phyloP scores from a whole-genome alignment of 1,140 invertebrate genomes.

The Telenomus remus region DNA sequence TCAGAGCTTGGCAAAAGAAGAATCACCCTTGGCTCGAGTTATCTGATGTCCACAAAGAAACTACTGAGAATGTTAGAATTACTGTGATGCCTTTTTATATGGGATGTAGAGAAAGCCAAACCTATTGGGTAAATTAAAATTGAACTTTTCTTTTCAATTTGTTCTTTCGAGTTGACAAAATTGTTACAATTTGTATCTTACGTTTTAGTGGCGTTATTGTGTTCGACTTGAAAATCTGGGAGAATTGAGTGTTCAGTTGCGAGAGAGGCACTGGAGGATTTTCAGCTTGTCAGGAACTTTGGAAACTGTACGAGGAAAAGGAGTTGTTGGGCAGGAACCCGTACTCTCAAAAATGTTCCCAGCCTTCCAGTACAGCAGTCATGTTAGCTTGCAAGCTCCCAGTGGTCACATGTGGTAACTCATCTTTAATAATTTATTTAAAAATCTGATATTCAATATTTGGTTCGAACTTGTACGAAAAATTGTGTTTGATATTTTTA shows the following conservation, averaged over 20 bases:
- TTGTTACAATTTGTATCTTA: too few relatives aligned
- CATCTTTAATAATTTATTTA: constrained; percentile 9
- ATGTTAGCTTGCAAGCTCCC: constrained; percentile 97
- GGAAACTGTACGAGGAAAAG: constrained; percentile 94
- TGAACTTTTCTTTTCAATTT: not conserved
- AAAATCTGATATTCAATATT: too few relatives aligned
- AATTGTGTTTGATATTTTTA: constrained; percentile 67
- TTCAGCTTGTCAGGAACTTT: constrained; percentile 95
- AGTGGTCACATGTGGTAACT: constrained; percentile 97
- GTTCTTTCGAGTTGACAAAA: too few relatives aligned
- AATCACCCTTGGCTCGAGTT: constrained; percentile 98
- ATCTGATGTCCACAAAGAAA: constrained; percentile 98
- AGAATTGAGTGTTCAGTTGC: constrained; percentile 89
- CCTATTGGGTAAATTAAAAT: constrained; percentile 90
- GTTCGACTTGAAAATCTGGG: constrained; percentile 96
- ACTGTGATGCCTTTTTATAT: constrained; percentile 99
- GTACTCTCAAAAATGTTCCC: constrained; percentile 89
- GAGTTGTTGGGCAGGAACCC: constrained; percentile 97
- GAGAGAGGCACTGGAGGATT: constrained; percentile 97
- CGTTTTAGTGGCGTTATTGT: constrained; percentile 93
- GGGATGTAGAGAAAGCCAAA: constrained; percentile 92
- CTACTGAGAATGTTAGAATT: constrained; percentile 94
- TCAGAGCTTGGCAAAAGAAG: constrained; percentile 96
- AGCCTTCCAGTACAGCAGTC: constrained; percentile 98
- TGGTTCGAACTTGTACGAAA: not conserved